A percentile compares a stretch with the other conserved stretches of the same genome.
phyloP scores from a whole-genome alignment of 2,113 vertebrate genomes.

The Murina feae region DNA sequence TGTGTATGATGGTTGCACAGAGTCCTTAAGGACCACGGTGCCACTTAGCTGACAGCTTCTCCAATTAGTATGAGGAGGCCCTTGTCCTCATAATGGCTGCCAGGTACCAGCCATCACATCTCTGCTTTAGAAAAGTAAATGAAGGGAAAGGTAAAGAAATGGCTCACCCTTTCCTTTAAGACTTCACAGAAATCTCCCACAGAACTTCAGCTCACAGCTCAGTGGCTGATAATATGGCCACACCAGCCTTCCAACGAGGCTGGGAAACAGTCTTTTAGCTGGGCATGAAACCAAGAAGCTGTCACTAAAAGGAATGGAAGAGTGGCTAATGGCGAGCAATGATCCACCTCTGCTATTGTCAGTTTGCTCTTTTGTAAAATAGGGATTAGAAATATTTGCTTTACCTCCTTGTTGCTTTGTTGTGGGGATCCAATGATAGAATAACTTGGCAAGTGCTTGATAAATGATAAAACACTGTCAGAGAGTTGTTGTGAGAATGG shows the following conservation, averaged over 20 bases:
- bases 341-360: background rate
- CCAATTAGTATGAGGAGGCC: background rate
- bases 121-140: background rate
- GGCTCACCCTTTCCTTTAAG: background rate
- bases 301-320: background rate
- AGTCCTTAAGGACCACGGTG: background rate
- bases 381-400: background rate
- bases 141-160: background rate
- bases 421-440: background rate
- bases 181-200: background rate
- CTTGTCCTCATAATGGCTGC: background rate
- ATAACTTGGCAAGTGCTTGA: background rate
- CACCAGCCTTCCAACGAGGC: background rate
- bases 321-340: background rate
- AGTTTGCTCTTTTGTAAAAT: slow-evolving; percentile 17
- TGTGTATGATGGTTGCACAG: background rate
- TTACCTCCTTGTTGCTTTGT: background rate
- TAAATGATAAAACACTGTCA: background rate
- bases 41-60: background rate
- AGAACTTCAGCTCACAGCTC: background rate
- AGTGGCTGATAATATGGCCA: background rate
- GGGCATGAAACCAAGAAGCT: background rate
- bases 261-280: background rate
- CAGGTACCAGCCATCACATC: background rate
- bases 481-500: background rate